Conservation (phyloP, 1,140 invertebrate species). For the Trichoplusia ni region DNA sequence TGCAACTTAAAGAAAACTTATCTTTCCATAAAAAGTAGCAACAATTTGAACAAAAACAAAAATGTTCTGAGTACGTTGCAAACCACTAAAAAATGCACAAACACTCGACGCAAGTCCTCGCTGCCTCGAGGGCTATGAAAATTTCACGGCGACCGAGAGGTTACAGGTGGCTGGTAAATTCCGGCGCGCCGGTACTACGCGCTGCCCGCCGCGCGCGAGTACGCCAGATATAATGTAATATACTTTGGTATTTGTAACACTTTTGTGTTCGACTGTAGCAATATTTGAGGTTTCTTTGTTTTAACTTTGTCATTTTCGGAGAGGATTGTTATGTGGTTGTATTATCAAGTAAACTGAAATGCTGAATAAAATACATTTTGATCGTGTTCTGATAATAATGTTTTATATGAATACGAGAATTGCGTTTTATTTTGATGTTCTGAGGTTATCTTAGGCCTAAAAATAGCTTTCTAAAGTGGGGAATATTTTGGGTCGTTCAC, state of each 20-base stretch:
- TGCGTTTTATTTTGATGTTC: too few species aligned
- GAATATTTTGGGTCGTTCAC: background rate
- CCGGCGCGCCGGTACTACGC: slow-evolving; percentile 40
- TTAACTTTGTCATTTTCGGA: background rate
- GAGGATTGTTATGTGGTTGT: slow-evolving; percentile 1
- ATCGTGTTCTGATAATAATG: too few species aligned
- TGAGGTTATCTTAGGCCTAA: background rate
- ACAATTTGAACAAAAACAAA: slow-evolving; percentile 15
- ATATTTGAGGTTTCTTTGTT: background rate
- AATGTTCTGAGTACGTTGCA: background rate
- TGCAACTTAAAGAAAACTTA: slow-evolving; percentile 6
- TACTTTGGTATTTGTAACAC: slow-evolving; percentile 18
- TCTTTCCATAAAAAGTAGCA: background rate
- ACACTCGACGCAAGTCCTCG: slow-evolving; percentile 40
- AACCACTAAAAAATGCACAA: slow-evolving; percentile 47
- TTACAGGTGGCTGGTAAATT: slow-evolving; percentile 65
- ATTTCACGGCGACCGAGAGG: slow-evolving; percentile 41
- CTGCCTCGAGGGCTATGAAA: slow-evolving; percentile 42
- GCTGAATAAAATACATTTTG: too few species aligned
- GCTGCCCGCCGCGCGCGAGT: slow-evolving; percentile 21
- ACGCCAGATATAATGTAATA: slow-evolving; percentile 1
- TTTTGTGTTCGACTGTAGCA: slow-evolving; percentile 16
- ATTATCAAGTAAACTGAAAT: slow-evolving; percentile 8
- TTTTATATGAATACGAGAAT: too few species aligned
- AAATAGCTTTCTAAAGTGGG: too few species aligned